Evolutionary conservation across 1,140 invertebrate species (phyloP).

Genomic region (Odontomachus brunneus): DNA sequence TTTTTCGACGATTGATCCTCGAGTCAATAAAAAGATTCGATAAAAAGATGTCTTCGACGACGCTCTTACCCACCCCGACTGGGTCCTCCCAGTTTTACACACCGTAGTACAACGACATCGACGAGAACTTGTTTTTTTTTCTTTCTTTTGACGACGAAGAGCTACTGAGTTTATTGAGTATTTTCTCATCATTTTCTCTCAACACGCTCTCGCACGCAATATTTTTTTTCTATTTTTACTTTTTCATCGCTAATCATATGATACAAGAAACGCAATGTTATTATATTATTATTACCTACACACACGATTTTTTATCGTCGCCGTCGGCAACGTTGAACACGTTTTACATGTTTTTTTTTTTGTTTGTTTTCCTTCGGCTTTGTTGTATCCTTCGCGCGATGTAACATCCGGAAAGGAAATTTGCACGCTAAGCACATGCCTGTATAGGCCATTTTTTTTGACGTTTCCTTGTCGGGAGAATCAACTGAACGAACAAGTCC

Average conservation of each 20-base stretch:
- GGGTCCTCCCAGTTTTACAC: neutral
- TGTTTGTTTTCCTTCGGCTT: slow-evolving; percentile 42
- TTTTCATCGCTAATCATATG: slow-evolving; percentile 35
- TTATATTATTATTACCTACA: slow-evolving; percentile 27
- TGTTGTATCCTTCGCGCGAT: slow-evolving; percentile 29
- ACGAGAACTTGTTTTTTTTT: neutral
- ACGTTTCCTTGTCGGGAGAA: neutral
- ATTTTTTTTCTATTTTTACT: neutral
- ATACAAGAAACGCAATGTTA: slow-evolving; percentile 53
- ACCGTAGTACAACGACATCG: neutral
- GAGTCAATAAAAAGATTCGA: slow-evolving; percentile 17
- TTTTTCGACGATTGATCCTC: neutral
- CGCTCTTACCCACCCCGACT: neutral
- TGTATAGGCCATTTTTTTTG: slow-evolving; percentile 24
- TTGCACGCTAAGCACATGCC: slow-evolving; percentile 16
- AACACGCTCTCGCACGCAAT: slow-evolving; percentile 11
- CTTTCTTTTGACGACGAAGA: neutral
- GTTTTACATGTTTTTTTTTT: slow-evolving; percentile 44
- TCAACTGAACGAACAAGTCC: neutral
- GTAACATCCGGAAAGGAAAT: slow-evolving; percentile 74
- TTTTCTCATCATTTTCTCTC: neutral
- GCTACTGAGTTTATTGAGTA: slow-evolving; percentile 34
- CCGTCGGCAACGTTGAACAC: slow-evolving; percentile 38
- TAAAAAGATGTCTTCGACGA: neutral
- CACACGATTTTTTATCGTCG: slow-evolving; percentile 28